phyloP scores from a whole-genome alignment of 2,888 invertebrate genomes.

The Thera obeliscata region DNA sequence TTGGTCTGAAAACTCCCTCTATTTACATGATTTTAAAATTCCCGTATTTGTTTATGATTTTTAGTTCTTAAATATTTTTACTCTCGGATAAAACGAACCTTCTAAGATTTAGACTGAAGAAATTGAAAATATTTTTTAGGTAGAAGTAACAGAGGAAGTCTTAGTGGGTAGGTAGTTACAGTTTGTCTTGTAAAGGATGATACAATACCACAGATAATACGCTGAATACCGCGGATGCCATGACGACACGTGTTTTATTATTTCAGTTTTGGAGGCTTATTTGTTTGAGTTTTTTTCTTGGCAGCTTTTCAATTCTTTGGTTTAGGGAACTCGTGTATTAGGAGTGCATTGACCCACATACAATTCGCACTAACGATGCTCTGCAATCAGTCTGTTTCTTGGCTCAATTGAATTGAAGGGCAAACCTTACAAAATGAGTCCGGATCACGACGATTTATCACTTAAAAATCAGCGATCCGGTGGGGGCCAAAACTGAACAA shows the following conservation, averaged over 20 bases:
- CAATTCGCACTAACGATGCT: constrained; percentile 20
- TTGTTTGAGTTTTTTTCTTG: neutral
- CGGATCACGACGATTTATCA: constrained; percentile 34
- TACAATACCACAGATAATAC: too few relatives aligned
- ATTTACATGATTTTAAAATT: too few relatives aligned
- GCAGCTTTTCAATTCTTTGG: neutral
- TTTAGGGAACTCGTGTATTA: neutral
- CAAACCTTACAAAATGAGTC: constrained; percentile 21
- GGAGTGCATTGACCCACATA: constrained; percentile 8
- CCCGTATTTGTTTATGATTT: too few relatives aligned
- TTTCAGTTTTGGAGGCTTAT: neutral
- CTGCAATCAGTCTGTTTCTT: constrained; percentile 13
- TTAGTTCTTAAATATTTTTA: too few relatives aligned
- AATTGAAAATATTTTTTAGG: too few relatives aligned
- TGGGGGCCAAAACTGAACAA: constrained; percentile 20
- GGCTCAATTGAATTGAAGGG: constrained; percentile 31
- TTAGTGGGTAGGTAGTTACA: too few relatives aligned
- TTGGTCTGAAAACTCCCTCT: too few relatives aligned
- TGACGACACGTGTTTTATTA: neutral
- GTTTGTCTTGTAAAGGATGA: too few relatives aligned
- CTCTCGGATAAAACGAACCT: too few relatives aligned
- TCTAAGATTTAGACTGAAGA: too few relatives aligned
- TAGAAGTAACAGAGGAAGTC: too few relatives aligned
- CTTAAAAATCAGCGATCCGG: constrained; percentile 28
- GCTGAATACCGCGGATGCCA: too few relatives aligned